Conservation (phyloP, 2,888 invertebrate species). For the Clusia tigrina region DNA sequence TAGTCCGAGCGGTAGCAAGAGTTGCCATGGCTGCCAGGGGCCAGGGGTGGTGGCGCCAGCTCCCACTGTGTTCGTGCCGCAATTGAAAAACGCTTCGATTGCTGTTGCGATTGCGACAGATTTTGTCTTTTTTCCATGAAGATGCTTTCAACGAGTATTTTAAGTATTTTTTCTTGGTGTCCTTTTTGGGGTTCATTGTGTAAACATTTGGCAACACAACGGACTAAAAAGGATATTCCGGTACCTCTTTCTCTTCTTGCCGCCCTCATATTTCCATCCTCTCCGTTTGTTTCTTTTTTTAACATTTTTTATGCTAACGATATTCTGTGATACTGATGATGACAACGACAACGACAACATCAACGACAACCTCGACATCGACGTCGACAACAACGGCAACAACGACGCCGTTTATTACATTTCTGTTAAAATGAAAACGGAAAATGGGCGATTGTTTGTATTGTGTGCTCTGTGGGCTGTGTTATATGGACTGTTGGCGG, state of each 20-base stretch:
- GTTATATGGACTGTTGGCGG: not conserved
- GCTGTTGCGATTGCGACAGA: not conserved
- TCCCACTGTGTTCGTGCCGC: no score
- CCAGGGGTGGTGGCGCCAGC: not conserved
- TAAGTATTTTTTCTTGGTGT: not conserved
- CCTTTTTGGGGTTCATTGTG: not conserved
- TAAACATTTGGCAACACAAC: not conserved
- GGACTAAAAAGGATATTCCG: not conserved
- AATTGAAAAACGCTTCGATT: no score
- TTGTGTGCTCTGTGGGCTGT: no score
- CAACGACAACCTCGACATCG: conserved; percentile 16
- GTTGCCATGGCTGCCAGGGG: not conserved
- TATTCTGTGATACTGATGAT: not conserved
- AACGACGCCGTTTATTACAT: conserved; percentile 12
- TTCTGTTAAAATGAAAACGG: no score
- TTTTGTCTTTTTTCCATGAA: not conserved
- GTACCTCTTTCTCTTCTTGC: no score
- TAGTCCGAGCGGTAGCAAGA: not conserved
- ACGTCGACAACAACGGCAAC: conserved; percentile 10
- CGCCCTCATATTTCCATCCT: no score
- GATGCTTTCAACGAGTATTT: not conserved
- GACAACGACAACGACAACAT: not conserved
- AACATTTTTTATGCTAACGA: conserved; percentile 4
- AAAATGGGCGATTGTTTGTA: no score
- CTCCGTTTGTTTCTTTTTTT: not conserved